phyloP scores from a whole-genome alignment of 1,140 invertebrate species.

The Dinoponera quadriceps region DNA sequence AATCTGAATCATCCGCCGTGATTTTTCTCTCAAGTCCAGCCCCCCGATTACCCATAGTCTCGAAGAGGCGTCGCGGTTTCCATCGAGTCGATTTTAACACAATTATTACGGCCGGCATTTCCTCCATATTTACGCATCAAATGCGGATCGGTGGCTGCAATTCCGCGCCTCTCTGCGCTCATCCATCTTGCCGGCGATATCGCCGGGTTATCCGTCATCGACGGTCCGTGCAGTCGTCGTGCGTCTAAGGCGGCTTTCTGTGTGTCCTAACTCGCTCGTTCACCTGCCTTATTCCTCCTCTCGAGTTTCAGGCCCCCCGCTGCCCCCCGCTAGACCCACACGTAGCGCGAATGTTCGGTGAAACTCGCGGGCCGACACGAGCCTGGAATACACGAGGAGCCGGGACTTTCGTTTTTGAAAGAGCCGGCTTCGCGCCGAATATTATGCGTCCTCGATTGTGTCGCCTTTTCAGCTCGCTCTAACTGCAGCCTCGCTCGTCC shows the following conservation, averaged over 20 bases:
- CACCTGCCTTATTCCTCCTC: slow-evolving; percentile 28
- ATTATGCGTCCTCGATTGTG: slow-evolving; percentile 67
- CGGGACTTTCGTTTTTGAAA: slow-evolving; percentile 80
- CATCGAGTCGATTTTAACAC: not conserved
- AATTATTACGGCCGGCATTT: not conserved
- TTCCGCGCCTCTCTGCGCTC: not conserved
- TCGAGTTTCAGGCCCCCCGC: slow-evolving; percentile 63
- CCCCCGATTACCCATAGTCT: not conserved
- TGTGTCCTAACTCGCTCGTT: slow-evolving; percentile 27
- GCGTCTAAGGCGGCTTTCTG: slow-evolving; percentile 45
- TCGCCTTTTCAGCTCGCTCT: slow-evolving; percentile 56
- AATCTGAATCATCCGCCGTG: slow-evolving; percentile 27
- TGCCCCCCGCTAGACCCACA: slow-evolving; percentile 67
- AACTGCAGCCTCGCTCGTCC: slow-evolving; percentile 42
- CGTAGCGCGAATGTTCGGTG: slow-evolving; percentile 75
- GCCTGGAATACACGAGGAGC: slow-evolving; percentile 78
- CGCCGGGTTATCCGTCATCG: not conserved
- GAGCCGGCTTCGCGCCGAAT: slow-evolving; percentile 49
- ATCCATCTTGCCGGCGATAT: not conserved
- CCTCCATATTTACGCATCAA: not conserved
- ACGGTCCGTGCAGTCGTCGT: slow-evolving; percentile 10
- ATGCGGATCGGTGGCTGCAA: not conserved
- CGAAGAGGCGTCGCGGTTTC: not conserved
- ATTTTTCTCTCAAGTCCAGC: slow-evolving; percentile 22
- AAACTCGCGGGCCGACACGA: slow-evolving; percentile 77